Percentiles rank a stretch among this genome's conserved stretches.
Evolutionary conservation across 92 coral and sea anemone species (phyloP).

Genomic region (Palythoa caribaeorum): DNA sequence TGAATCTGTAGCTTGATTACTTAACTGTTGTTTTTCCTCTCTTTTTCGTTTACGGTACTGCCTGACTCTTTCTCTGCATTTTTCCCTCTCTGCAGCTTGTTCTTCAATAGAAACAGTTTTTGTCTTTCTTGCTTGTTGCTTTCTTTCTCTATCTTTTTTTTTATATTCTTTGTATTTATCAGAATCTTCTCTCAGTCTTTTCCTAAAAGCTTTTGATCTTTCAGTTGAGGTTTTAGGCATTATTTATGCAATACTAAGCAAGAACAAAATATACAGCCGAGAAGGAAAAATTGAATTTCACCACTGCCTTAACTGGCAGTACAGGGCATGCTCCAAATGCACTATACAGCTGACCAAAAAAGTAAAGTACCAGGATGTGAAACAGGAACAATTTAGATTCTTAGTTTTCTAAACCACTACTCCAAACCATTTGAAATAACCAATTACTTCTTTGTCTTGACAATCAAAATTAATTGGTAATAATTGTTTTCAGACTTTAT

Average conservation of each 20-base stretch:
- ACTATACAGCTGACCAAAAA: slow-evolving; percentile 37
- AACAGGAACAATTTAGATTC: slow-evolving; percentile 15
- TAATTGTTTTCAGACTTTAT: slow-evolving; percentile 1
- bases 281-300: not conserved
- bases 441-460: slow-evolving; percentile 16
- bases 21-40: not conserved
- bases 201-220: slow-evolving; percentile 41
- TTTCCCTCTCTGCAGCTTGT: slow-evolving; percentile 16
- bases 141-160: slow-evolving; percentile 33
- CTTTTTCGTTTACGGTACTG: not conserved
- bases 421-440: slow-evolving; percentile 6
- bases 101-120: not conserved
- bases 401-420: slow-evolving; percentile 5
- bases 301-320: not conserved
- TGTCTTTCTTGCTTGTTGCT: slow-evolving; percentile 13
- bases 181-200: slow-evolving; percentile 33
- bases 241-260: not conserved
- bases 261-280: not conserved
- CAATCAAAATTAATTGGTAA: slow-evolving; percentile 1
- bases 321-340: slow-evolving; percentile 27
- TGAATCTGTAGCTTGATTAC: not conserved
- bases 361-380: slow-evolving; percentile 27
- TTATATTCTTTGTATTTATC: slow-evolving; percentile 41
- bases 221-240: slow-evolving; percentile 40
- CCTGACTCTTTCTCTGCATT: slow-evolving; percentile 28